Conservation (phyloP, 2,113 vertebrate genomes). For the Sinocyclocheilus grahami region DNA sequence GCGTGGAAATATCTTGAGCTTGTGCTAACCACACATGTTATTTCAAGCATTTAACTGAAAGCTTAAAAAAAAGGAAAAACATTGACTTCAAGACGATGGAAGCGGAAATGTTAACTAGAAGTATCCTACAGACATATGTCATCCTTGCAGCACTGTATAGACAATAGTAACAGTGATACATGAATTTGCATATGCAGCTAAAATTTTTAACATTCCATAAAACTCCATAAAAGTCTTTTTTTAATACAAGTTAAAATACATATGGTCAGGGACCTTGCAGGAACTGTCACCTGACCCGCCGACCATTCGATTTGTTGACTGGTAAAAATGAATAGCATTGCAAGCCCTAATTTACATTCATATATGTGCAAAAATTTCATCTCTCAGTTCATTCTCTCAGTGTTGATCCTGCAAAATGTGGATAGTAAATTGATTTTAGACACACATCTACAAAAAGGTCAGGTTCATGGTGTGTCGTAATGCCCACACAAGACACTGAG, state of each 20-base stretch:
- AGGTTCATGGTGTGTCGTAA: background rate
- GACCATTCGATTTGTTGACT: background rate
- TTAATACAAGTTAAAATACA: background rate
- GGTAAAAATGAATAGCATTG: background rate
- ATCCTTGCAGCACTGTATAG: background rate
- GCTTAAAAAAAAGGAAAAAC: no score
- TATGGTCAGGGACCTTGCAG: background rate
- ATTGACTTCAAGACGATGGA: background rate
- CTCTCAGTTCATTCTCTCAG: background rate
- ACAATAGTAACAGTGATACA: background rate
- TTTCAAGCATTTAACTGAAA: background rate
- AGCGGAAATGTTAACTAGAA: background rate
- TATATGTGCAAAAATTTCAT: background rate
- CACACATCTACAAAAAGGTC: constrained; percentile 8
- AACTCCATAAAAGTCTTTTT: background rate
- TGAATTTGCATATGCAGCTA: background rate
- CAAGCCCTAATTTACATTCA: background rate
- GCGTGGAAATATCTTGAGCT: background rate
- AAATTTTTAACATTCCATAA: background rate
- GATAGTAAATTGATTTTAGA: constrained; percentile 19
- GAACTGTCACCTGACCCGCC: background rate
- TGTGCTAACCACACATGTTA: background rate
- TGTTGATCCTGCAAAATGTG: constrained; percentile 13
- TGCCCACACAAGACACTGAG: background rate
- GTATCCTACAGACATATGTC: background rate